phyloP scores from a whole-genome alignment of 2,797 vertebrate genomes.

The Cuculus canorus region DNA sequence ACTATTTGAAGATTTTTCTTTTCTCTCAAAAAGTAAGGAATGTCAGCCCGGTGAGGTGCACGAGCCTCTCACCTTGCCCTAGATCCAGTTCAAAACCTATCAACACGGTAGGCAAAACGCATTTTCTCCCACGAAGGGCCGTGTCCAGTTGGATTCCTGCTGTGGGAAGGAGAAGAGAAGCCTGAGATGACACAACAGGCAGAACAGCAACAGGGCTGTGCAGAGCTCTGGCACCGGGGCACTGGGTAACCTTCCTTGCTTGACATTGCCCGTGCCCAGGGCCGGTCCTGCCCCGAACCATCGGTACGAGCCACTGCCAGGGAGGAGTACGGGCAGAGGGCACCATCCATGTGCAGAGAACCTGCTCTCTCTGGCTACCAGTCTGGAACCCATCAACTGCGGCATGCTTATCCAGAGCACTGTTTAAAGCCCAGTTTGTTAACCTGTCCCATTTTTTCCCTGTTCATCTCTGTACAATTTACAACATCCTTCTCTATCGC shows the following conservation, averaged over 20 bases:
- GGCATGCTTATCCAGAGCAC: fast-evolving
- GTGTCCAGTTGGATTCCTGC: neutral
- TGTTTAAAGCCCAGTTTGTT: neutral
- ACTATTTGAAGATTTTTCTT: neutral
- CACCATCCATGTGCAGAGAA: neutral
- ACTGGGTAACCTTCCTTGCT: neutral
- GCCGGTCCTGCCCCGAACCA: neutral
- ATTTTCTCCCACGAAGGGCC: neutral
- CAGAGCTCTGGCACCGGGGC: neutral
- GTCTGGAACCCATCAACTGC: neutral
- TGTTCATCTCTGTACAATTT: too few species aligned
- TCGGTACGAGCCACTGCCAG: neutral
- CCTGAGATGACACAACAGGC: fast-evolving
- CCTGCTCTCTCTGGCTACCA: neutral
- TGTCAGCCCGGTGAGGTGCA: neutral
- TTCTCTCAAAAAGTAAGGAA: neutral
- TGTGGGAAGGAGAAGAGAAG: neutral
- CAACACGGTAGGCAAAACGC: neutral
- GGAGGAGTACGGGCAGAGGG: neutral
- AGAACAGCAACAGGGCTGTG: neutral
- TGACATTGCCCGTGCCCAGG: neutral
- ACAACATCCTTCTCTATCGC: neutral
- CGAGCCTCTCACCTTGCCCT: neutral
- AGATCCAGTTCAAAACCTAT: neutral
- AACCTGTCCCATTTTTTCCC: neutral